Evolutionary conservation across 2,113 vertebrate genomes (phyloP), one percentile per base, ranked within the genome.

Genomic region (Cercopithecus mona): DNA sequence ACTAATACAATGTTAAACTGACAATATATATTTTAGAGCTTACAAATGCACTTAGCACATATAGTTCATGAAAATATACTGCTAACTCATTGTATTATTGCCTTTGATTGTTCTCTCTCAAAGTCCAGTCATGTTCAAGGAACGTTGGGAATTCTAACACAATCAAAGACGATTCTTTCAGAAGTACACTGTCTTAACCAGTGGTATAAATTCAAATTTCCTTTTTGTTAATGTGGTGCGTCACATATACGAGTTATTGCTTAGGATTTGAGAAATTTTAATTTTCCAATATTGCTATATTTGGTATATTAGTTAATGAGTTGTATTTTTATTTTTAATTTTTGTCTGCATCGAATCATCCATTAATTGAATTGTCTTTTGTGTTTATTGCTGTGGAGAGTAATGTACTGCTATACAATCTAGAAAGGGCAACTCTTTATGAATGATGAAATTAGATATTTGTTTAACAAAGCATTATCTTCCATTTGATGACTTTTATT

Each of bases 381-480:
- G 84, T 92, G 25, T 86, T 92, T 88, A 20, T 66, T 94, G 25
- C 48, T 93, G 32, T 93, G 76, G 55, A 91, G 45, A 98, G 78
- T 8, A 23, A 64, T 92, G 68, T 4, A 17, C 13, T 3, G 0
- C 70, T 7, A 0, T 64, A 9, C 66, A 98, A 95, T 96, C 73
- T 87, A 90, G 90, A 96, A 72, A 98, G 25, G 14, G 48, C n/a
- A 97, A 40, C 72, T 96, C n/a, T 94, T 97, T 90, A 97, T 97
- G 98, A 97, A 97, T 94, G 92, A 76, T 82, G 72, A 98, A 98
- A 97, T 97, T 97, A 97, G 72, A 90, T 84, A 78, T 17, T 93
- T 92, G 76, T 64, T 97, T 97, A 98, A 98, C 97, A 79, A 97
- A 98, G 81, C n/a, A 98, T 97, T 97, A 86, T 64, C 35, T 97